Conservation (phyloP, 2,888 invertebrate genomes). For the Anorthoa munda region DNA sequence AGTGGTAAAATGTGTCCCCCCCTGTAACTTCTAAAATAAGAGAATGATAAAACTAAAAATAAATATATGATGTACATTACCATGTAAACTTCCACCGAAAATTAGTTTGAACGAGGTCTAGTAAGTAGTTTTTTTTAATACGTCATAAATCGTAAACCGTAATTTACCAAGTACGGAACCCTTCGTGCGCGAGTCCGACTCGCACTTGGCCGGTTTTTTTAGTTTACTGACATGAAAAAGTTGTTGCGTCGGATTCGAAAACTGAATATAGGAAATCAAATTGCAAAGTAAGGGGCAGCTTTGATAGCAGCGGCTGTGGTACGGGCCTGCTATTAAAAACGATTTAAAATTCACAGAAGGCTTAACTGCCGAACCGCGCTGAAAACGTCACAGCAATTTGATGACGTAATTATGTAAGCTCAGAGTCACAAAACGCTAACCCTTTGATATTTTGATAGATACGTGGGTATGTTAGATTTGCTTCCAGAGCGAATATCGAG, state of each 20-base stretch:
- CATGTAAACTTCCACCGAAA: too few relatives aligned
- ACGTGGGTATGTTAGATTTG: constrained; percentile 19
- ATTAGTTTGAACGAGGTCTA: too few relatives aligned
- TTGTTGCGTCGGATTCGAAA: constrained; percentile 36
- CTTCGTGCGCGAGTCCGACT: too few relatives aligned
- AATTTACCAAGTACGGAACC: too few relatives aligned
- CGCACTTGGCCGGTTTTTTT: too few relatives aligned
- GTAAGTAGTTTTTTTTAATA: too few relatives aligned
- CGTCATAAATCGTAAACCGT: too few relatives aligned
- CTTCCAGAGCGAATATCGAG: constrained; percentile 2
- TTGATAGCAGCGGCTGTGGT: constrained; percentile 75
- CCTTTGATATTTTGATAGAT: constrained; percentile 77
- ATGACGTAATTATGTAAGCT: constrained; percentile 85
- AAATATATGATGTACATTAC: too few relatives aligned
- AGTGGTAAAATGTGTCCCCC: too few relatives aligned
- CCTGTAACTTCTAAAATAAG: too few relatives aligned
- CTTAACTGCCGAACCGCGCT: constrained; percentile 80
- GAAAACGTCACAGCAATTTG: constrained; percentile 83
- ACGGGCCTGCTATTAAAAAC: constrained; percentile 85
- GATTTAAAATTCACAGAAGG: constrained; percentile 90
- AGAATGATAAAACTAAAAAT: too few relatives aligned
- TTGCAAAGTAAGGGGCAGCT: constrained; percentile 78
- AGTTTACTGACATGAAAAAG: constrained; percentile 53
- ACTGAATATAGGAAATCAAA: constrained; percentile 77
- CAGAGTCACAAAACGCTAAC: constrained; percentile 78